Conservation (phyloP, 2,888 invertebrate species). For the Drosophila greeni region DNA sequence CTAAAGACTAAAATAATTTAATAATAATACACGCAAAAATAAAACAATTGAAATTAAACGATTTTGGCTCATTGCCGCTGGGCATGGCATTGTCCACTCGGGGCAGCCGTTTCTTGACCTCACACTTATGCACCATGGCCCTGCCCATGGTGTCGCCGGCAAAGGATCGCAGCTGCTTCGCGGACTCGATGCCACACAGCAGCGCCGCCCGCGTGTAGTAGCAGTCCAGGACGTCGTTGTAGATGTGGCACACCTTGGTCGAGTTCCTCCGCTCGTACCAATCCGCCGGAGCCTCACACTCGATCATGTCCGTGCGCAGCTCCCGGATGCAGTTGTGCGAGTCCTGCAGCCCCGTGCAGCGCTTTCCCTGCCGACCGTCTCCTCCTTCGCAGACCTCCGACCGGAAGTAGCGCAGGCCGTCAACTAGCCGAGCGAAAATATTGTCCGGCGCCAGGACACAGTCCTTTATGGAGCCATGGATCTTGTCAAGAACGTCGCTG, state of each 20-base stretch:
- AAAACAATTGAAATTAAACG: not conserved
- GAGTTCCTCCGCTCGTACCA: conserved; percentile 80
- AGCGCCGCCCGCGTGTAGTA: conserved; percentile 80
- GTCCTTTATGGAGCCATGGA: conserved; percentile 76
- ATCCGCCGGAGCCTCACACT: conserved; percentile 80
- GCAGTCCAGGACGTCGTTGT: conserved; percentile 80
- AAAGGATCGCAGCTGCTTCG: conserved; percentile 75
- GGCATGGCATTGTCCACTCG: conserved; percentile 74
- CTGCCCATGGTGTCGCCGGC: conserved; percentile 64
- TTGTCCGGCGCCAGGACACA: conserved; percentile 79
- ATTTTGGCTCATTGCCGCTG: rapidly evolving
- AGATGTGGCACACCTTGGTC: conserved; percentile 79
- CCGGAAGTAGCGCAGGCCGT: conserved; percentile 79
- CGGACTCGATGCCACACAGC: conserved; percentile 80
- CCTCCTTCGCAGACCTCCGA: conserved; percentile 77
- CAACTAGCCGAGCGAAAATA: conserved; percentile 79
- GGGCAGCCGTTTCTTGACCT: conserved; percentile 64
- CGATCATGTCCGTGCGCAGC: conserved; percentile 80
- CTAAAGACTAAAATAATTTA: not conserved
- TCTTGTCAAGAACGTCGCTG: conserved; percentile 74
- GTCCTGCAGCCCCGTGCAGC: conserved; percentile 70
- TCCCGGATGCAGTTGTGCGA: conserved; percentile 78
- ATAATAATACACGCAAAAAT: not conserved
- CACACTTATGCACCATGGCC: conserved; percentile 59
- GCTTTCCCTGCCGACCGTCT: conserved; percentile 39